phyloP scores from a whole-genome alignment of 2,113 vertebrate genomes.

The Rhinoderma darwinii region DNA sequence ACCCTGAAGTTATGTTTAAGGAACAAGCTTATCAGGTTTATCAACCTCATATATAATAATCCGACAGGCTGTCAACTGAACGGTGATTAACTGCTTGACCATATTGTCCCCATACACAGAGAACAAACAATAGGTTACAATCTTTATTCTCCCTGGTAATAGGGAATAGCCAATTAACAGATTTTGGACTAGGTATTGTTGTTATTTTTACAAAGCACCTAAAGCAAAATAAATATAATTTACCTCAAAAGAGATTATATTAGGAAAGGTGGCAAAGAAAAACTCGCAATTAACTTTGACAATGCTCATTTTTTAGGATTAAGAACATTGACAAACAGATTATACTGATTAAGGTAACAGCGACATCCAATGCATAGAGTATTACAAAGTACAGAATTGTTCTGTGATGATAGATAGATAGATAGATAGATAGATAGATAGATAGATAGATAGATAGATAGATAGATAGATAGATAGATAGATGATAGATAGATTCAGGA shows the following conservation, averaged over 20 bases:
- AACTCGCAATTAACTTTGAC: slow-evolving; percentile 19
- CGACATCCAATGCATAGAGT: not conserved
- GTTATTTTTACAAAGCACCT: not conserved
- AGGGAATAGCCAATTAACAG: not conserved
- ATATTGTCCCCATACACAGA: not conserved
- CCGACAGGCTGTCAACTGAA: not conserved
- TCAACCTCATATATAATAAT: not conserved
- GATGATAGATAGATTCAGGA: too few relatives aligned
- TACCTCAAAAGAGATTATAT: not conserved
- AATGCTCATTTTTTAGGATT: not conserved
- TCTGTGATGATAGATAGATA: not conserved
- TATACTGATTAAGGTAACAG: slow-evolving; percentile 5
- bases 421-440: too few relatives aligned
- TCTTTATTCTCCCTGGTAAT: not conserved
- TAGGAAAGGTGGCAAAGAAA: not conserved
- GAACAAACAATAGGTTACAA: not conserved
- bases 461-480: too few relatives aligned
- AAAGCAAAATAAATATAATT: not conserved
- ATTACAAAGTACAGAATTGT: not conserved
- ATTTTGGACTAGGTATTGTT: not conserved
- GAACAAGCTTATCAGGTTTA: not conserved
- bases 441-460: too few relatives aligned
- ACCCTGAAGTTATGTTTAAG: slow-evolving; percentile 3
- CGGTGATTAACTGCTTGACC: not conserved
- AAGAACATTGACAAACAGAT: slow-evolving; percentile 23